Evolutionary conservation across 1,140 invertebrate species (phyloP), one percentile per base, ranked within the genome.

Genomic region (Heliconius eleuchia): DNA sequence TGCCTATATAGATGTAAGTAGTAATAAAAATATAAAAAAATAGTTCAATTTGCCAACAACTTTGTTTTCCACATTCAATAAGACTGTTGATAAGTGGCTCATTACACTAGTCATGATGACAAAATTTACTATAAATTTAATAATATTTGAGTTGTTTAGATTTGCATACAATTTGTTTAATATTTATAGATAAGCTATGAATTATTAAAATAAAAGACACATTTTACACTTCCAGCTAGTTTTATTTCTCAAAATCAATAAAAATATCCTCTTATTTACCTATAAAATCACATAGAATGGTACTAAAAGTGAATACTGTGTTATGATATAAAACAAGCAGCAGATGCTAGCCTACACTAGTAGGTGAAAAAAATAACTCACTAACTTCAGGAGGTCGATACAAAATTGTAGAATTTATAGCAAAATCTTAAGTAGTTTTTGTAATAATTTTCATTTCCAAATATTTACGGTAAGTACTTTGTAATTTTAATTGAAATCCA

Each of bases 191-290:
- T 66, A 66, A 46, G 74, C 37, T 50, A 70, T 30, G 34, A 50
- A 70, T 70, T 82, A 77, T 55, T 80, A 55, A 74, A 84, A 82
- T 83, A 84, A 87, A 87, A 87, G 81, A 86, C 23, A 71, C 76
- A 79, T 85, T 73, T 77, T 86, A 82, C 84, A 82, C 86, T 88
- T 84, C 82, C 79, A 90, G 85, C 89, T 92, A 92, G 83, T 92
- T 91, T 94, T 90, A 90, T 92, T 92, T 89, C 81, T 84, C 87
- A 92, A 90, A 92, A 93, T 91, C 87, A 92, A 87, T 94, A 92
- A 91, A 94, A 93, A 92, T 92, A 92, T 90, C 81, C 84, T 87
- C 88, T 92, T 85, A 88, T 90, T 89, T 93, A 92, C 81, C 89
- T 94, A 94, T 71, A 82, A 86, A 92, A 94, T 94, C 90, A 92